Evolutionary conservation across 2,888 invertebrate genomes (phyloP).

Genomic region (Meteorus colon): DNA sequence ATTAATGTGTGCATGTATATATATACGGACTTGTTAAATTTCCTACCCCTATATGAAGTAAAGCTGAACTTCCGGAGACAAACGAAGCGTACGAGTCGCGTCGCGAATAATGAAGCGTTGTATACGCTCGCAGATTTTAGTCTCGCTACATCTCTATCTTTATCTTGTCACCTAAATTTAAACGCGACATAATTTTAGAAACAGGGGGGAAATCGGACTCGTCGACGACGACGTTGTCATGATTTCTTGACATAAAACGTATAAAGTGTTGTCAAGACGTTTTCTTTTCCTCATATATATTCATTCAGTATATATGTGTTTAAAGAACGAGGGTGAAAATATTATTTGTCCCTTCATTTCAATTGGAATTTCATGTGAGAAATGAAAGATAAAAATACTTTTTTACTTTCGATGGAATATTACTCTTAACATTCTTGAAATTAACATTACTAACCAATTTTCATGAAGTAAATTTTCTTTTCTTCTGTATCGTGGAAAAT

Average conservation of each 20-base stretch:
- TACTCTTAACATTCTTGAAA: no score
- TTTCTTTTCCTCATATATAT: neutral
- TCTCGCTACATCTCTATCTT: slow-evolving; percentile 32
- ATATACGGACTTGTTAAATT: neutral
- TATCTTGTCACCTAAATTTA: slow-evolving; percentile 60
- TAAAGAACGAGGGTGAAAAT: neutral
- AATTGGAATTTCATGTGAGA: no score
- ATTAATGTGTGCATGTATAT: neutral
- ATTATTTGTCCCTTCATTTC: neutral
- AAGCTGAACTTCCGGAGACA: slow-evolving; percentile 69
- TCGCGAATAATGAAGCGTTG: slow-evolving; percentile 72
- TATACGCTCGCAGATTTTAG: slow-evolving; percentile 55
- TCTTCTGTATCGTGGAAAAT: no score
- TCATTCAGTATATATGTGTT: neutral
- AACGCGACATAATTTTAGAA: slow-evolving; percentile 48
- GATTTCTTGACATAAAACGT: neutral
- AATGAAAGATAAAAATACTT: no score
- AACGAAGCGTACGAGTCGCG: slow-evolving; percentile 71
- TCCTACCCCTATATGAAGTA: neutral
- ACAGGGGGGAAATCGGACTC: neutral
- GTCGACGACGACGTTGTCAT: neutral
- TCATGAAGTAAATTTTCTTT: no score
- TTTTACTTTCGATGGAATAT: no score
- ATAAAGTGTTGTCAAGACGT: neutral
- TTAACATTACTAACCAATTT: no score